Percentiles rank a stretch among this genome's conserved stretches.
Conservation (phyloP, 2,888 invertebrate species). For the Agriopis aurantiaria region DNA sequence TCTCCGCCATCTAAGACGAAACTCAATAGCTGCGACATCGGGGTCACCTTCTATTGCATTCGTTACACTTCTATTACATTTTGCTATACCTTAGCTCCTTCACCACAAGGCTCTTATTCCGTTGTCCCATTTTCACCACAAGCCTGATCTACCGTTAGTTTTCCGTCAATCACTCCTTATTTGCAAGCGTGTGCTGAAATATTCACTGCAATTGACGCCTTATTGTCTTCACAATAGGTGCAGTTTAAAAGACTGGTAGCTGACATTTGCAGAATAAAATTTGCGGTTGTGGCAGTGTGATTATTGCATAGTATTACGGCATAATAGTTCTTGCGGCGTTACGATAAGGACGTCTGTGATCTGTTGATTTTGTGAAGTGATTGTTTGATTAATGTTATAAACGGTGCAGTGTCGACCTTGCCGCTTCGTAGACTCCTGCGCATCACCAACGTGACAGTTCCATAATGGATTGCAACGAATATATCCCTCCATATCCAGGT, state of each 20-base stretch:
- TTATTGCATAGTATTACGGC: constrained; percentile 45
- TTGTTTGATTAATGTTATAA: constrained; percentile 53
- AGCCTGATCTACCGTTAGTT: constrained; percentile 65
- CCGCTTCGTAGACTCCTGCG: constrained; percentile 72
- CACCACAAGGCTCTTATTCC: constrained; percentile 59
- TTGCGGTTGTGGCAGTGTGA: constrained; percentile 52
- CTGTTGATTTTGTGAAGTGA: constrained; percentile 48
- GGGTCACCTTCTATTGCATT: constrained; percentile 71
- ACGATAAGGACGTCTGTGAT: constrained; percentile 57
- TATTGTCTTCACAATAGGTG: constrained; percentile 56
- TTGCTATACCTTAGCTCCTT: constrained; percentile 44
- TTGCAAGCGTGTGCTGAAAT: constrained; percentile 53
- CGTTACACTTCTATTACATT: constrained; percentile 53
- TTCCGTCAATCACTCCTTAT: constrained; percentile 69
- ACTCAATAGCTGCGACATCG: constrained; percentile 63
- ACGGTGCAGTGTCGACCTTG: constrained; percentile 77
- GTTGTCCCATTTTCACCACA: constrained; percentile 55
- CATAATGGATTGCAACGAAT: constrained; percentile 71
- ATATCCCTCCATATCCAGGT: constrained; percentile 69
- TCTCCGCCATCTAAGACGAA: constrained; percentile 59
- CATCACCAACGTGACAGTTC: constrained; percentile 71
- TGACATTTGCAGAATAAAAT: constrained; percentile 49
- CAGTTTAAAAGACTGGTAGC: constrained; percentile 48
- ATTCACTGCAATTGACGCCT: constrained; percentile 55
- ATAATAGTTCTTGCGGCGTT: constrained; percentile 56